These are phyloP conservation scores for Formicarius rufipectus DNA, from an alignment of 2,113 vertebrate species.

Conservation along the genomic window DNA sequence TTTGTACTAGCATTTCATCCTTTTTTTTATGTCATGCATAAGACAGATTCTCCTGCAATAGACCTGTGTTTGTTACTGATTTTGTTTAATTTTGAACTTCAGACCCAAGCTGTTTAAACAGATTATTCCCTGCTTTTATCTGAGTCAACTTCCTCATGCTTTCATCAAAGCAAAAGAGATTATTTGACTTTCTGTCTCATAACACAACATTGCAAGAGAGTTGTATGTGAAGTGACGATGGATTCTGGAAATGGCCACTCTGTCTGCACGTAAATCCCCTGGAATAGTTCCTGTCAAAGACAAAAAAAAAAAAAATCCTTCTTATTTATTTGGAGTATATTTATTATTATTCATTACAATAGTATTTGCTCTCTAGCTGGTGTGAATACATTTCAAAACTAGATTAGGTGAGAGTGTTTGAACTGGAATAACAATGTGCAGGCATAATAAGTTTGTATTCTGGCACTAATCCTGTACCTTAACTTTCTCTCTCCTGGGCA, in stretches of 20 bases:
- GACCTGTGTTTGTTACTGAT: constrained; percentile 7
- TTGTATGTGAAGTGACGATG: neutral
- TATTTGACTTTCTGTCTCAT: constrained; percentile 50
- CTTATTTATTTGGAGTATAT: neutral
- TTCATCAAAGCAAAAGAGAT: constrained; percentile 46
- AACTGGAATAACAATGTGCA: neutral
- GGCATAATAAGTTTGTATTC: neutral
- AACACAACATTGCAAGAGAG: constrained; percentile 3
- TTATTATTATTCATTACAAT: constrained; percentile 16
- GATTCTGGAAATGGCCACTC: neutral
- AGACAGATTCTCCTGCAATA: neutral
- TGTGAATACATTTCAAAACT: constrained; percentile 1
- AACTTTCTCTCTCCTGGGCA: neutral
- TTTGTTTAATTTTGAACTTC: constrained; percentile 59
- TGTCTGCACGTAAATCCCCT: neutral
- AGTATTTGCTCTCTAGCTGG: neutral
- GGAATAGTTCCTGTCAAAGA: neutral
- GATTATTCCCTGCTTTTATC: constrained; percentile 48
- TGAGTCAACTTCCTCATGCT: constrained; percentile 52
- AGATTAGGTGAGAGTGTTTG: neutral
- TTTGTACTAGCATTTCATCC: neutral
- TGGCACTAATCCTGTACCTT: neutral
- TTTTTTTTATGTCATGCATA: neutral
- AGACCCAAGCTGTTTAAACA: constrained; percentile 61
- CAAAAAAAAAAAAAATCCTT: neutral